Percentiles rank a stretch among this genome's conserved stretches.
Evolutionary conservation across 2,113 vertebrate genomes (phyloP).

Genomic region (Loxodonta africana): DNA sequence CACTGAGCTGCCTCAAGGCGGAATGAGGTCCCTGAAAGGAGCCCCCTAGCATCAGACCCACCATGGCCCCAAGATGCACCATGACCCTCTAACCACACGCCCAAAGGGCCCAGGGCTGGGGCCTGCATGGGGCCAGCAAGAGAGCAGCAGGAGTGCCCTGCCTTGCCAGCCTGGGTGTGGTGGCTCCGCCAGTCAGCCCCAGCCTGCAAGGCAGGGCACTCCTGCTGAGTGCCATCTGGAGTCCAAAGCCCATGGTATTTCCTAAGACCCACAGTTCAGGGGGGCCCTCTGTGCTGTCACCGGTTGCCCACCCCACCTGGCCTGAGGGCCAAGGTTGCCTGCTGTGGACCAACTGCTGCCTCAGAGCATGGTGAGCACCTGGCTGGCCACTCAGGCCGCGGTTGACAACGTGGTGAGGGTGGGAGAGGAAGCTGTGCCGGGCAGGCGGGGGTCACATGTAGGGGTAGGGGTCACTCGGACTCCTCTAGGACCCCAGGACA

Average conservation of each 20-base stretch:
- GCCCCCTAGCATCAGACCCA: neutral
- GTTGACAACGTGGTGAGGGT: too few relatives aligned
- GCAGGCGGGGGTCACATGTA: neutral
- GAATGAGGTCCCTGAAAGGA: neutral
- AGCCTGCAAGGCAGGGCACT: too few relatives aligned
- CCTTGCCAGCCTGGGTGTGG: neutral
- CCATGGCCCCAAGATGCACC: neutral
- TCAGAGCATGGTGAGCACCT: too few relatives aligned
- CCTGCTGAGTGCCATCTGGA: neutral
- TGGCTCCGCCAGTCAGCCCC: neutral
- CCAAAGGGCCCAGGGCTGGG: neutral
- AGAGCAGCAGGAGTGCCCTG: too few relatives aligned
- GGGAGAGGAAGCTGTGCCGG: too few relatives aligned
- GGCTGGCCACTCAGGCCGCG: too few relatives aligned
- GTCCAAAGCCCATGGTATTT: neutral
- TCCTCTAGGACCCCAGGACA: neutral
- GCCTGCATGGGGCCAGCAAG: neutral
- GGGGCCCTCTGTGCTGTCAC: too few relatives aligned
- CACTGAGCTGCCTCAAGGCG: rapidly evolving
- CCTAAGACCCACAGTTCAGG: neutral
- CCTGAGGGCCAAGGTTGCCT: too few relatives aligned
- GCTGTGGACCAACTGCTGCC: too few relatives aligned
- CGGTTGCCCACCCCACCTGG: neutral
- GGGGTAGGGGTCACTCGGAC: too few relatives aligned
- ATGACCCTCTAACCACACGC: rapidly evolving